Conservation (phyloP, 2,888 invertebrate species). For the Melanostoma mellinum region DNA sequence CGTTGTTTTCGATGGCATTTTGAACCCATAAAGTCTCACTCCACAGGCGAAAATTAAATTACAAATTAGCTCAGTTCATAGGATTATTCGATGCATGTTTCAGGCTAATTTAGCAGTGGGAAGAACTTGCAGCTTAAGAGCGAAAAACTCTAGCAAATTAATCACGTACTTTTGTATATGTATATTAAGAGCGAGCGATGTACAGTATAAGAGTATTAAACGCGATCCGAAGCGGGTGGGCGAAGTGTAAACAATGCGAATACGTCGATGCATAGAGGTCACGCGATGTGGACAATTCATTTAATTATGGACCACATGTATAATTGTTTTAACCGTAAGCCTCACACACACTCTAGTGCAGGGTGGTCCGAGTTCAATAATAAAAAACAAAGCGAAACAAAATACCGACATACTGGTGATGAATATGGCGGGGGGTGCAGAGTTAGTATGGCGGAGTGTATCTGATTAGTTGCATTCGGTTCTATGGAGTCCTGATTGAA, state of each 20-base stretch:
- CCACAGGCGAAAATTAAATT: constrained; percentile 62
- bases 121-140: constrained; percentile 46
- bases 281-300: constrained; percentile 60
- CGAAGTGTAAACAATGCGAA: constrained; percentile 55
- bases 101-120: constrained; percentile 51
- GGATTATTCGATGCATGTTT: constrained; percentile 55
- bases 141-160: constrained; percentile 55
- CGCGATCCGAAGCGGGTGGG: constrained; percentile 13
- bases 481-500: no score
- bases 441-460: no score
- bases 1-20: constrained; percentile 44
- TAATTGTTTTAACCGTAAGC: constrained; percentile 48
- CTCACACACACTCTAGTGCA: background rate
- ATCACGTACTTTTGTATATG: constrained; percentile 40
- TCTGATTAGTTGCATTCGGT: no score
- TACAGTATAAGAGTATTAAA: background rate
- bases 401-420: no score
- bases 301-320: constrained; percentile 49
- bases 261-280: constrained; percentile 49
- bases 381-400: background rate
- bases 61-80: constrained; percentile 62
- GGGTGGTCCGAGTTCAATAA: background rate
- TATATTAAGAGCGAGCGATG: background rate
- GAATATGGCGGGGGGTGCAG: no score
- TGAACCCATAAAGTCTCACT: background rate